Conservation (phyloP, 2,113 vertebrate genomes). For the Scomber japonicus region DNA sequence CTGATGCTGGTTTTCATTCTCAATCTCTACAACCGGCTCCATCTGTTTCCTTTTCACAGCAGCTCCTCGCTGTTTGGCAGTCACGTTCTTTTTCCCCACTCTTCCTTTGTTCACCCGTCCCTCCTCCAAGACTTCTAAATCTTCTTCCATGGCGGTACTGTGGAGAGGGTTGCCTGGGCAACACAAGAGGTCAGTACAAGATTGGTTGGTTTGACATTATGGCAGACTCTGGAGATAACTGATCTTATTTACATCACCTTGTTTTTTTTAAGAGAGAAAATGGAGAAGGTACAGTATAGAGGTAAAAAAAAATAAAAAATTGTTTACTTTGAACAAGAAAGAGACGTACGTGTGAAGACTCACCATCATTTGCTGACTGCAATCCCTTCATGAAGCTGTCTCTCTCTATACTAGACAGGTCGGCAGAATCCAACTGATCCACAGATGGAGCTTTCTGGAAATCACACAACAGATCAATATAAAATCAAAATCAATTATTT, state of each 20-base stretch:
- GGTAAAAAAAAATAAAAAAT: too few relatives aligned
- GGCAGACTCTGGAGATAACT: neutral
- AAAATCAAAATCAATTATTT: too few relatives aligned
- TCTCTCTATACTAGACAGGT: conserved; percentile 56
- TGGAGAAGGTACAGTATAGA: neutral
- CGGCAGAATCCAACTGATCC: conserved; percentile 9
- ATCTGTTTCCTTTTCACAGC: conserved; percentile 24
- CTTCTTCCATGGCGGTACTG: conserved; percentile 76
- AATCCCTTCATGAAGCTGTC: conserved; percentile 64
- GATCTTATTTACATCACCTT: too few relatives aligned
- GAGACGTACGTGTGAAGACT: neutral
- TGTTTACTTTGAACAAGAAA: too few relatives aligned
- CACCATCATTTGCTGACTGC: conserved; percentile 32
- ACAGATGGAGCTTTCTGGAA: conserved; percentile 17
- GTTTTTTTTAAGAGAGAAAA: neutral
- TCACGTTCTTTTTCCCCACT: neutral
- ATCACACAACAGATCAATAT: neutral
- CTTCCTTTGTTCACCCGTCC: neutral
- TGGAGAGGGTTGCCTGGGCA: conserved; percentile 70
- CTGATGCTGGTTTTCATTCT: neutral
- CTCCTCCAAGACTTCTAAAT: conserved; percentile 15
- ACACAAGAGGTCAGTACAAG: conserved; percentile 11
- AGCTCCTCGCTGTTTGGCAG: neutral
- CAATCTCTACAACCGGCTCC: neutral
- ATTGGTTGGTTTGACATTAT: neutral